Evolutionary conservation across 2,113 vertebrate species (phyloP), one percentile per base, ranked within the genome.

Genomic region (Amazona guildingii): DNA sequence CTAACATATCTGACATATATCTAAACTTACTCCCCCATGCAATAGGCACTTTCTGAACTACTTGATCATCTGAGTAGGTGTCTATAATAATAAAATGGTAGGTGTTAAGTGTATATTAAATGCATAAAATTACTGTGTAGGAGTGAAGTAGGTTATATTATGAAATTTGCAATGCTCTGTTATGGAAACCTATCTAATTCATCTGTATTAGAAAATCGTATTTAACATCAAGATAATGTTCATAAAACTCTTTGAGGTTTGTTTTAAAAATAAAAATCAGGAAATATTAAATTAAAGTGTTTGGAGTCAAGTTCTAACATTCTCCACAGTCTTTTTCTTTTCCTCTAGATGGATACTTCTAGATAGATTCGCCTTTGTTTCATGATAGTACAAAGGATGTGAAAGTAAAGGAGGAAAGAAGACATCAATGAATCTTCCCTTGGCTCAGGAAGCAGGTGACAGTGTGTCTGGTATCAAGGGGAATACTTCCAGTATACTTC

Each of bases 101-200:
- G 52, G 33, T 83, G 43, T 76, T 73, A 82, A 51, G 43, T 43
- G 20, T 64, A 51, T 66, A 43, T 76, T 66, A 81, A 81, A 86
- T 52, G 13, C 68, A 61, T 59, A 64, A 79, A 61, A 88, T 94
- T 69, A 73, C 5, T 31, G 63, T 68, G 79, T 88, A 69, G 79
- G 88, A 92, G 48, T 72, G 37, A 92, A 76, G 27, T 64, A 86
- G 39, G 82, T 87, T 87, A 87, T 94, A 93, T 87, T 70, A 78
- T 4, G 25, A 90, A 68, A 82, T 51, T 51, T 86, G 8, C 35
- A 76, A 5, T 80, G 33, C 4, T 88, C 13, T 92, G 8, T 55
- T 76, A 33, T 73, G 29, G 44, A 86, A 95, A 95, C 67, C 43
- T 39, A 33, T 35, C 13, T 46, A 28, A 55, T 76, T 88, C 11